Percentiles rank a stretch among this genome's conserved stretches.
Evolutionary conservation across 2,113 vertebrate genomes (phyloP).

Genomic region (Sceloporus tristichus): DNA sequence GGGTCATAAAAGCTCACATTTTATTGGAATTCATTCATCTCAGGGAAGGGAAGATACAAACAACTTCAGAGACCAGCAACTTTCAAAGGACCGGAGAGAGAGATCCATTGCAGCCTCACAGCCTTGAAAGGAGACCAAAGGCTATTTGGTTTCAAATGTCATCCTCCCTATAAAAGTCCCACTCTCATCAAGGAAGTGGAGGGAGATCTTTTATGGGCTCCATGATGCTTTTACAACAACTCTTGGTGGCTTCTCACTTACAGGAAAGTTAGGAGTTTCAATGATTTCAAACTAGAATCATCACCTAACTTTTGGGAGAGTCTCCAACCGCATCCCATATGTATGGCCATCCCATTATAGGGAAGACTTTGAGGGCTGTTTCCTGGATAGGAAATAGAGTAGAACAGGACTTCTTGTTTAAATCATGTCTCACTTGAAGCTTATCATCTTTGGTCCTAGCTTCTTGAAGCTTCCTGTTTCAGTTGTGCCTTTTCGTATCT

Average conservation of each 20-base stretch:
- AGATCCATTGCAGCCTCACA: not conserved
- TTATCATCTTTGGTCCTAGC: too few species aligned
- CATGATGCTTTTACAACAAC: not conserved
- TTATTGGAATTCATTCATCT: slow-evolving; percentile 13
- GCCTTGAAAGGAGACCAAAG: not conserved
- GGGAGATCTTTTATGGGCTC: not conserved
- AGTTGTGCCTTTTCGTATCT: too few species aligned
- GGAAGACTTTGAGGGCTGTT: not conserved
- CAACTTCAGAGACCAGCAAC: not conserved
- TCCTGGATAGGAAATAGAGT: not conserved
- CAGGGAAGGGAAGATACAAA: not conserved
- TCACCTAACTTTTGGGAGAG: not conserved
- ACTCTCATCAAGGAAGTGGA: not conserved
- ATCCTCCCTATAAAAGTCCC: not conserved
- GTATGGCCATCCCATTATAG: not conserved
- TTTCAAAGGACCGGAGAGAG: not conserved
- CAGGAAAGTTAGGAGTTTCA: not conserved
- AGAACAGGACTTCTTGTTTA: too few species aligned
- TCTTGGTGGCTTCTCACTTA: not conserved
- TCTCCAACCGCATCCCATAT: not conserved
- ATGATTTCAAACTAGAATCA: not conserved
- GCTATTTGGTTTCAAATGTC: not conserved
- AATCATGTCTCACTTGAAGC: too few species aligned
- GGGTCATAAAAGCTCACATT: slow-evolving; percentile 10
- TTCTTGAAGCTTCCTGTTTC: too few species aligned